Base-by-base conservation (phyloP, 1,140 invertebrate genomes). In the Drosophila asahinai region DNA sequence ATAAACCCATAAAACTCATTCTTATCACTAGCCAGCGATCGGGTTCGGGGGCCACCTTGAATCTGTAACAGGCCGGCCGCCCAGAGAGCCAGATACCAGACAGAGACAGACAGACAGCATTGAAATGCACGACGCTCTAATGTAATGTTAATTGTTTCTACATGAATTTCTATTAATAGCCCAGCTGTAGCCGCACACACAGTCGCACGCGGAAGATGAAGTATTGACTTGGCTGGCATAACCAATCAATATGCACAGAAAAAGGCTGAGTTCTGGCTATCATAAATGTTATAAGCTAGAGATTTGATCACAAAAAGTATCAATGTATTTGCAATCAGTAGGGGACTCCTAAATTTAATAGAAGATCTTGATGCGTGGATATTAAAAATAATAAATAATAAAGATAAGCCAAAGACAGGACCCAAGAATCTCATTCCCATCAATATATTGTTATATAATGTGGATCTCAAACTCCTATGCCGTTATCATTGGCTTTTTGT, bases 121-220 rank as follows among this genome's bases (percentile, higher is more conserved):
- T 83, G 81, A 79, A 83, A 67, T 75, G 60, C 75, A 68, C 45
- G 65, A 62, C 43, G 62, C 55, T 68, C 47, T 61, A 83, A 83
- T 80, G 77, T 87, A 83, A 77, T 73, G 61, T 73, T 83, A 75
- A 81, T 78, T 86, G 79, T 82, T 64, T 76, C 71, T 73, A 81
- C 63, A 68, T 74, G 57, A 58, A 52, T 68, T 65, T 52, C 72
- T 87, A 87, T 80, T 83, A 83, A 87, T 87, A 83, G 80, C 17
- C 36, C n/a, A n/a, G 25, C 19, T 33, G 52, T 33, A 58, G 51
- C 5, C 33, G 58, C 43, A 64, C 61, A 72, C 25, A 68, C 47
- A 22, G 45, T 33, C 61, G 42, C 60, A 72, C 60, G 38, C 83
- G 83, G 83, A 86, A 86, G 80, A 83, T 86, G 27, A 30, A 30